phyloP scores from a whole-genome alignment of 1,140 invertebrate species.

The Ooceraea biroi region DNA sequence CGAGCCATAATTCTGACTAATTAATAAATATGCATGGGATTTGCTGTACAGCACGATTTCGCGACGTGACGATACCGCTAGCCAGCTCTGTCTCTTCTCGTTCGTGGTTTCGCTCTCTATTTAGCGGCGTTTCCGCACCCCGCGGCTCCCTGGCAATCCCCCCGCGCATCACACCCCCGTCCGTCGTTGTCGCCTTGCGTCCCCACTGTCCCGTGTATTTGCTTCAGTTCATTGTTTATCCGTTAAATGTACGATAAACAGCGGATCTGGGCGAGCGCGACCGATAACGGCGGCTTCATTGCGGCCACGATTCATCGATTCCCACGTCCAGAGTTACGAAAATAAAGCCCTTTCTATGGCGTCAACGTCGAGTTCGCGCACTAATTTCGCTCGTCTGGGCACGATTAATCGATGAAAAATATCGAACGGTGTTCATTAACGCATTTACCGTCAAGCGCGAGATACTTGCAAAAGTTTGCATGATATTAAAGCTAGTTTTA shows the following conservation, averaged over 20 bases:
- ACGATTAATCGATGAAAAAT: conserved; percentile 6
- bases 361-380: background rate
- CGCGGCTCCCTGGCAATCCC: background rate
- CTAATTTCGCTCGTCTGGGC: background rate
- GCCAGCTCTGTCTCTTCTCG: background rate
- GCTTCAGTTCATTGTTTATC: conserved; percentile 80
- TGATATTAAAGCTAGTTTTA: too few species aligned
- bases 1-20: conserved; percentile 82
- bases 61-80: conserved; percentile 74
- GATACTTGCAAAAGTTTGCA: background rate
- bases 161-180: background rate
- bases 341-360: conserved; percentile 13
- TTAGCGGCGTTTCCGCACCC: background rate
- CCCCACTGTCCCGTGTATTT: conserved; percentile 63
- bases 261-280: conserved; percentile 67
- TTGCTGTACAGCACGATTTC: conserved; percentile 77
- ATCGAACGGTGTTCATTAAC: background rate
- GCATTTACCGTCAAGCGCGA: background rate
- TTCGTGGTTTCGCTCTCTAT: conserved; percentile 8
- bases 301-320: conserved; percentile 65
- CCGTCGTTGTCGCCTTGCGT: background rate
- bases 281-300: conserved; percentile 72
- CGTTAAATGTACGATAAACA: conserved; percentile 81
- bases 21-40: conserved; percentile 83
- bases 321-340: conserved; percentile 35